Base-by-base conservation (phyloP, 2,888 invertebrate genomes). In the Drosophila bunnanda region DNA sequence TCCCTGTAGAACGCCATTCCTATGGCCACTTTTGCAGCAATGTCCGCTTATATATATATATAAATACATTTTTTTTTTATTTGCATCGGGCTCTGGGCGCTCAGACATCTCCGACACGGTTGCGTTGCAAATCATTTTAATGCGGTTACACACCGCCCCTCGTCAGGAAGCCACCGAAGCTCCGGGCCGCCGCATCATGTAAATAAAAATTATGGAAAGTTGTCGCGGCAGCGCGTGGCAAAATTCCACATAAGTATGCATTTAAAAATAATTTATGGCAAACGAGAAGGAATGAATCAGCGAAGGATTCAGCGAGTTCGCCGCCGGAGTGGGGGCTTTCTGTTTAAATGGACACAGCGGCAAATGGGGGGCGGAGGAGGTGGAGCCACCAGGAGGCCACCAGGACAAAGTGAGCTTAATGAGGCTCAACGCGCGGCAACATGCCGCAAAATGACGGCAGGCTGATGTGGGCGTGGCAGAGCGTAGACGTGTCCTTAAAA, bases 231-330 rank as follows among this genome's bases (percentile, higher is more conserved):
- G 75, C 74, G 72, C 77, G 69, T 70, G 79, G 69, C 75, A 75
- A 67, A 80, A 78, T 78, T 80, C 78, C 80, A 75, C 75, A 78
- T 80, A 78, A 78, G 80, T 78, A 80, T 80, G 78, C 78, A 78
- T 78, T 78, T 78, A 78, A 78, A 78, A 80, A 80, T 78, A 78
- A 78, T 80, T 78, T 78, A 78, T 78, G 78, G 67, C 55, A 52
- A 61, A 25, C 70, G 64, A 54, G 50, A 62, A 50, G 54, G 75
- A 62, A 59, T 44, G 55, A 64, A 56, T 44, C 38, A 41, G 67
- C 36, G 48, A 34, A 39, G 44, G 55, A 69, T 20, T 9, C 22
- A 8, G 25, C 8, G 36, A 7, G 39, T 22, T 15, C 12, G 17
- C 1, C 7, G 25, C 3, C 7, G 57, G 20, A 41, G 12, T 28